These are phyloP conservation scores for Pseudococcus longispinus DNA, from an alignment of 2,888 invertebrate genomes.

Conservation along the genomic window DNA sequence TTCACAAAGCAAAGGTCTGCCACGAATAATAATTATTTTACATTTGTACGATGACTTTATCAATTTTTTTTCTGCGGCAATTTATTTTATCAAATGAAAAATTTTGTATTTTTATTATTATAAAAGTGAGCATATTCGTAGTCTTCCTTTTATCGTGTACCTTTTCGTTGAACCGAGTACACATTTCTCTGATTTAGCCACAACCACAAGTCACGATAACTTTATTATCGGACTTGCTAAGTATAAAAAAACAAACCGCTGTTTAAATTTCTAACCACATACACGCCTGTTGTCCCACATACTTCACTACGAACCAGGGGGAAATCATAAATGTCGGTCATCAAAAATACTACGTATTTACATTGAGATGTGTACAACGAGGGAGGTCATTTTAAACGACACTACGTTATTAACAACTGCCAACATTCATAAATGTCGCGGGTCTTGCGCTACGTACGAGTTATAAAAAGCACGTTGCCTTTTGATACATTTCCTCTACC, in stretches of 20 bases:
- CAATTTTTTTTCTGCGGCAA: neutral
- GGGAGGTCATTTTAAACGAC: conserved; percentile 14
- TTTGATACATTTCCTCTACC: neutral
- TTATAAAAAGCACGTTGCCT: neutral
- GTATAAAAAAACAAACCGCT: neutral
- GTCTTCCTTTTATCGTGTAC: neutral
- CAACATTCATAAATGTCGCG: conserved; percentile 26
- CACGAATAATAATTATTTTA: neutral
- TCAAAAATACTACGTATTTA: neutral
- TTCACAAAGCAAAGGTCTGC: neutral
- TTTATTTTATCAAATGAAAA: neutral
- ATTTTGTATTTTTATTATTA: neutral
- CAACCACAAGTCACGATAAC: neutral
- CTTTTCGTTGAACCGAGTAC: neutral
- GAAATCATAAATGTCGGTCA: neutral
- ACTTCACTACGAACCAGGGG: neutral
- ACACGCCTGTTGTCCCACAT: neutral
- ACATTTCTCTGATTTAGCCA: neutral
- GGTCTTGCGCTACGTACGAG: neutral
- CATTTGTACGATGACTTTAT: neutral
- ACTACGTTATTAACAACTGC: conserved; percentile 15
- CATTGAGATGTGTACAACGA: neutral
- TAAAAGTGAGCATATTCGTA: neutral
- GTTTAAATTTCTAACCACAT: neutral
- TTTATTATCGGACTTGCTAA: neutral